Percentiles rank a stretch among this genome's conserved stretches.
Evolutionary conservation across 1,140 invertebrate species (phyloP).

Genomic region (Zaprionus camerounensis): DNA sequence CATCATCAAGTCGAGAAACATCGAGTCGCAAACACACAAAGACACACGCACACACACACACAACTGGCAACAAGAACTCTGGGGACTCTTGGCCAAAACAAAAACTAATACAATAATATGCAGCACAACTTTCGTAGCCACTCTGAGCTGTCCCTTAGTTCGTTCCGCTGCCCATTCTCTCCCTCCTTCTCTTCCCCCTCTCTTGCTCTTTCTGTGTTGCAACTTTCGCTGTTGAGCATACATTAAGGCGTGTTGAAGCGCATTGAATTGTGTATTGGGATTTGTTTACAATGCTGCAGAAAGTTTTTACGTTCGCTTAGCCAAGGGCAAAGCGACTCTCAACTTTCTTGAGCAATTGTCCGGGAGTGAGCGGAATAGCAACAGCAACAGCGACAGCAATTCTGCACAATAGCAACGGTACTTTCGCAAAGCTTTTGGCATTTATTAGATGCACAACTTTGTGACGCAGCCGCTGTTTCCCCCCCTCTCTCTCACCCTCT

Average conservation of each 20-base stretch:
- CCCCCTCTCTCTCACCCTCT: neutral
- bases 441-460: constrained; percentile 78
- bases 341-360: constrained; percentile 79
- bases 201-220: constrained; percentile 21
- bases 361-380: constrained; percentile 21
- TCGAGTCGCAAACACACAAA: neutral
- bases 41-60: constrained; percentile 13
- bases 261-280: constrained; percentile 82
- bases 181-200: neutral
- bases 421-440: constrained; percentile 54
- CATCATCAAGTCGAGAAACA: constrained; percentile 56
- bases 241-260: constrained; percentile 81
- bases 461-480: constrained; percentile 41
- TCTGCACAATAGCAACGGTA: constrained; percentile 19
- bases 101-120: constrained; percentile 79
- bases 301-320: constrained; percentile 82
- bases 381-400: constrained; percentile 14
- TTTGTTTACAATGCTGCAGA: constrained; percentile 81
- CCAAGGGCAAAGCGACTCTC: constrained; percentile 70
- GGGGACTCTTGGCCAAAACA: constrained; percentile 44
- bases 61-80: constrained; percentile 25
- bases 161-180: neutral
- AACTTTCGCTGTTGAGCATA: constrained; percentile 66
- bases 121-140: constrained; percentile 62
- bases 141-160: constrained; percentile 29